phyloP scores from a whole-genome alignment of 2,113 vertebrate genomes.

The Sylvietta virens region DNA sequence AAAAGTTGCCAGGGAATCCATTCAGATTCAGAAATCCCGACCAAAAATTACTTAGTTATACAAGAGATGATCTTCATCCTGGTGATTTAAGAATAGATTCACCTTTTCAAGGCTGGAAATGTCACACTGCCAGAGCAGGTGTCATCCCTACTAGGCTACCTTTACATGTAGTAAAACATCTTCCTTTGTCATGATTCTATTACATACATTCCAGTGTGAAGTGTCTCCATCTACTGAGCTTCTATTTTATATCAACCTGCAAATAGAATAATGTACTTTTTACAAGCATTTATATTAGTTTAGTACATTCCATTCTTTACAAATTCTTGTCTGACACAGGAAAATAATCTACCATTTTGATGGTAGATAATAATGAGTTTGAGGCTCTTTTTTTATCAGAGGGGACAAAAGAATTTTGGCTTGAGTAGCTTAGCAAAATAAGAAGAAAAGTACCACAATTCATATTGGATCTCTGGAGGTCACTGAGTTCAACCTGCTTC shows the following conservation, averaged over 20 bases:
- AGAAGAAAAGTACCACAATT: not conserved
- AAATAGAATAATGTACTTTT: not conserved
- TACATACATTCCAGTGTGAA: not conserved
- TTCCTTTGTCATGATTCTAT: not conserved
- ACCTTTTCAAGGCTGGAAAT: not conserved
- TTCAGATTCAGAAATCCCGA: not conserved
- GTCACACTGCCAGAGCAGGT: not conserved
- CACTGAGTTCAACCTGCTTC: not conserved
- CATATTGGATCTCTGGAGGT: not conserved
- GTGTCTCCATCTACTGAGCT: constrained; percentile 4
- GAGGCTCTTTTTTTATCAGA: not conserved
- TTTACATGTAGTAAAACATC: not conserved
- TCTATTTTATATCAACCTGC: not conserved
- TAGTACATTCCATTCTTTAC: not conserved
- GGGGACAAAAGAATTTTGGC: not conserved
- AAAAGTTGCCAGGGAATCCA: not conserved
- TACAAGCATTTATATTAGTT: not conserved
- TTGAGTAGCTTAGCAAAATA: not conserved
- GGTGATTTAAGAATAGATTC: not conserved
- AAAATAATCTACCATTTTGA: not conserved
- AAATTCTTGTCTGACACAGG: not conserved
- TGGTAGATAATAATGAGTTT: not conserved
- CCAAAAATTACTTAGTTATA: not conserved
- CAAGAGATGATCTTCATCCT: not conserved
- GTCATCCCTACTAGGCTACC: not conserved